These are phyloP conservation scores for Orchesella flavescens DNA, from an alignment of 2,888 invertebrate species.

Conservation along the genomic window DNA sequence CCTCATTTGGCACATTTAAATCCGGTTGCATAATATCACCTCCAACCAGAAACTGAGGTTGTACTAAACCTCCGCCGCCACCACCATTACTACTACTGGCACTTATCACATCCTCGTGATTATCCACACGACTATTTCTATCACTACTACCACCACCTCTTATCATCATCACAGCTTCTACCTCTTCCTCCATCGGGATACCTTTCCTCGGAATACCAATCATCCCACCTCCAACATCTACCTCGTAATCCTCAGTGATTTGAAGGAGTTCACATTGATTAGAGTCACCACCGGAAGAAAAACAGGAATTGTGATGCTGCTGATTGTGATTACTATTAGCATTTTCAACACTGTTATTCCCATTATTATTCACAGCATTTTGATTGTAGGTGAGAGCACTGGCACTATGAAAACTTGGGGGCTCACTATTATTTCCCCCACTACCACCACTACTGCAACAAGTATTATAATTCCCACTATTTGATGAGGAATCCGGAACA, in stretches of 20 bases:
- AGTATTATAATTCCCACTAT: conserved; percentile 37
- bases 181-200: conserved; percentile 54
- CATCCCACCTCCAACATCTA: conserved; percentile 26
- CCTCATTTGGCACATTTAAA: conserved; percentile 68
- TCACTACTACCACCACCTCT: neutral
- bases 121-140: neutral
- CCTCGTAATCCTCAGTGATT: conserved; percentile 40
- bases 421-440: conserved; percentile 7
- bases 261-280: conserved; percentile 40
- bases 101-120: conserved; percentile 8
- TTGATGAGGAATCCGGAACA: conserved; percentile 9
- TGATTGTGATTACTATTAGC: neutral
- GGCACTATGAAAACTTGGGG: conserved; percentile 27
- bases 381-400: neutral
- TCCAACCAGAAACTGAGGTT: conserved; percentile 56
- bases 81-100: neutral
- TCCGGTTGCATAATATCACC: conserved; percentile 63
- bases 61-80: neutral
- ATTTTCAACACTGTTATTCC: conserved; percentile 11
- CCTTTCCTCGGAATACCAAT: no score
- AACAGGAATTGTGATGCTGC: neutral
- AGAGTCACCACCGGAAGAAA: conserved; percentile 28
- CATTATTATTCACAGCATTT: neutral
- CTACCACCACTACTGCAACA: conserved; percentile 17
- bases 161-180: neutral